Conservation (phyloP, 2,113 vertebrate genomes). For the Gadus macrocephalus region DNA sequence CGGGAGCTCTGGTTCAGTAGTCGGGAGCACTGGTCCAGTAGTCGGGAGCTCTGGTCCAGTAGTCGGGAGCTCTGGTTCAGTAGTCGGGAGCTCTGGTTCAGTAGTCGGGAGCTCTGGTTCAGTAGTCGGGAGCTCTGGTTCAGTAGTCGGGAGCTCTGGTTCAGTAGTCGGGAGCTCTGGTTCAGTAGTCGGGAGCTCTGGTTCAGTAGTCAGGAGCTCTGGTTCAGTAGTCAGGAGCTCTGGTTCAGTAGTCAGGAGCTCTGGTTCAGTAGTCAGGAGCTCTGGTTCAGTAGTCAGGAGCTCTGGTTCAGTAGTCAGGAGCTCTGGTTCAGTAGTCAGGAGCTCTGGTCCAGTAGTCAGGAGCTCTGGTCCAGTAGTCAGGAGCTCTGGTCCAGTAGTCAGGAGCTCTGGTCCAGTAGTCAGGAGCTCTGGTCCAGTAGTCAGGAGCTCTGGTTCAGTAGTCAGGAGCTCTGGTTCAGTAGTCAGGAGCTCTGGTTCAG, state of each 20-base stretch:
- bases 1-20: conserved; percentile 1
- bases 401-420: conserved; percentile 1
- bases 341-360: conserved; percentile 5
- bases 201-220: no score
- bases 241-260: no score
- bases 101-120: conserved; percentile 10
- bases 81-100: no score
- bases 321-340: neutral
- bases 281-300: neutral
- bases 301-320: conserved; percentile 6
- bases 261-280: conserved; percentile 12
- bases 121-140: neutral
- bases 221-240: conserved; percentile 14
- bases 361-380: neutral
- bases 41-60: conserved; percentile 1
- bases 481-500: neutral
- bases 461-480: no score
- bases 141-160: conserved; percentile 14
- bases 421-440: neutral
- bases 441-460: conserved; percentile 1
- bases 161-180: no score
- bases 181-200: conserved; percentile 14
- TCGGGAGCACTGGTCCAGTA: conserved; percentile 1
- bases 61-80: no score
- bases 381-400: neutral